phyloP scores from a whole-genome alignment of 2,113 vertebrate species.

The Charadrius vociferus region DNA sequence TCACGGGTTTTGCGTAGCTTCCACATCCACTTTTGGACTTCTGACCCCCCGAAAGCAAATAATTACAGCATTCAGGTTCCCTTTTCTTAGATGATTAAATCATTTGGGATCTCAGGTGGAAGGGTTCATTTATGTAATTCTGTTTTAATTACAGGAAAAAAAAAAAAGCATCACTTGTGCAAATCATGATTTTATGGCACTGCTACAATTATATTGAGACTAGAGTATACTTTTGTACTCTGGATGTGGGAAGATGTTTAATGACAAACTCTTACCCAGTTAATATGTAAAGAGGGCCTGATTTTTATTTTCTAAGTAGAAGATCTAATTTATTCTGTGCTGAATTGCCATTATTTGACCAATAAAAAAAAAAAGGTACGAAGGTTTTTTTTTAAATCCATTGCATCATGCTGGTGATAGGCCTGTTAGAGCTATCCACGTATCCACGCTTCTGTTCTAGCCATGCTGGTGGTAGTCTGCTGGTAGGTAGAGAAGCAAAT shows the following conservation, averaged over 20 bases:
- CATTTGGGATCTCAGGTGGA: not conserved
- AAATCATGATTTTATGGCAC: not conserved
- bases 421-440: not conserved
- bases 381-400: not conserved
- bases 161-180: not conserved
- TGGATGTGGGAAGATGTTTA: not conserved
- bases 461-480: not conserved
- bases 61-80: not conserved
- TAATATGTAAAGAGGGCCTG: not conserved
- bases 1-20: not conserved
- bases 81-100: not conserved
- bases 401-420: not conserved
- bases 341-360: not conserved
- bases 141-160: not conserved
- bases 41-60: not conserved
- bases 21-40: not conserved
- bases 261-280: not conserved
- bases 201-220: not conserved
- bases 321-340: not conserved
- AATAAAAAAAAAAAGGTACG: rapidly evolving
- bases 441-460: not conserved
- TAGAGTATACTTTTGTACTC: not conserved
- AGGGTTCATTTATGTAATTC: not conserved
- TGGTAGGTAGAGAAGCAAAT: not conserved
- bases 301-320: not conserved